Evolutionary conservation across 2,888 invertebrate genomes (phyloP), one percentile per base, ranked within the genome.

Genomic region (Dolomedes plantarius): DNA sequence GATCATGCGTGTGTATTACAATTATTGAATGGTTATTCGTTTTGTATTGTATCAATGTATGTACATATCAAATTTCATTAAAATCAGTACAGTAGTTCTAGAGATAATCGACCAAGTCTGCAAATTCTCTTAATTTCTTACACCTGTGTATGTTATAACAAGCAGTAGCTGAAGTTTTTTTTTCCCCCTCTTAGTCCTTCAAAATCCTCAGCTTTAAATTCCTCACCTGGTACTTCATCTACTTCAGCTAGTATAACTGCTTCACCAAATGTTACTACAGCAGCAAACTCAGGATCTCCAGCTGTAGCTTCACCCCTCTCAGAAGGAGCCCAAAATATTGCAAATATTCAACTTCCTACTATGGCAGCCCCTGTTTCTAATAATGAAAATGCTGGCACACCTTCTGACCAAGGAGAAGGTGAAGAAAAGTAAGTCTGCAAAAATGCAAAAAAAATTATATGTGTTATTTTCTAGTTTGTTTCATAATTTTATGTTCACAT

Each of bases 281-380:
- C 56, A 19, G 29, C 31, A 16, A 67, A 46, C 73, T 32, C 75
- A 13, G 39, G 41, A 31, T 71, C 86, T 28, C 75, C 80, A 27
- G 77, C 36, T 19, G 76, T 85, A 23, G 77, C 83, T 31, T 85
- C 83, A 13, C 83, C 83, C 7, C 16, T 73, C n/a, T 62, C 79
- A 19, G 83, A 85, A 16, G 29, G 72, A 27, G 46, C 31, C 27
- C 72, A 77, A n/a, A 77, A 69, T 67, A 56, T 89, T 27, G 88
- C 89, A 1, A 87, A 74, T 67, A 89, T 89, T 56, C 89, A 89
- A 27, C 72, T 89, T 23, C 89, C 89, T n/a, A 13, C 65, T 7
- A 75, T 36, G 13, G 64, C 86, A 28, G 85, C 75, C 32, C 81
- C 85, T 31, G 36, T 64, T 28, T 56, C 41, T 7, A 16, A 13